Conservation (phyloP, 2,797 vertebrate genomes). For the Notolabrus celidotus region DNA sequence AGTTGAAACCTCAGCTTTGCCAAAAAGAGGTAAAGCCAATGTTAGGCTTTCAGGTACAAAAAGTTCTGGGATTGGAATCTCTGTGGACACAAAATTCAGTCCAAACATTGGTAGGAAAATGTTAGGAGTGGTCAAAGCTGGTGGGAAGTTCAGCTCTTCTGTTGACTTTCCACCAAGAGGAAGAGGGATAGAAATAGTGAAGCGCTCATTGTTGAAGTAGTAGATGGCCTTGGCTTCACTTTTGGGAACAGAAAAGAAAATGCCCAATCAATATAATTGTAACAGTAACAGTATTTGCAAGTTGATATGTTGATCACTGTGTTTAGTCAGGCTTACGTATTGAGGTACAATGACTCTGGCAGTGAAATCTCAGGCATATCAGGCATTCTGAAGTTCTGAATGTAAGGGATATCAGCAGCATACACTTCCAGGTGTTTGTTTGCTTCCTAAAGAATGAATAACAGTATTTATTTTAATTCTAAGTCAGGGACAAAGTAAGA, state of each 20-base stretch:
- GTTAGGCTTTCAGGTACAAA: constrained; percentile 86
- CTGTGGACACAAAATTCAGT: constrained; percentile 82
- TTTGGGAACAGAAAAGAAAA: constrained; percentile 51
- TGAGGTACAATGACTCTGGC: constrained; percentile 91
- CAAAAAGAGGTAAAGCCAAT: constrained; percentile 87
- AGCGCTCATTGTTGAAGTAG: constrained; percentile 85
- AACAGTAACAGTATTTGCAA: neutral
- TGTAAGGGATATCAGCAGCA: constrained; percentile 84
- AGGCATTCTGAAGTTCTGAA: constrained; percentile 85
- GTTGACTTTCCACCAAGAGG: constrained; percentile 92
- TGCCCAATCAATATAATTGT: constrained; percentile 1
- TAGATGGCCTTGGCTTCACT: constrained; percentile 89
- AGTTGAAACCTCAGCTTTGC: constrained; percentile 87
- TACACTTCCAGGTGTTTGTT: constrained; percentile 88
- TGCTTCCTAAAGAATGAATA: constrained; percentile 79
- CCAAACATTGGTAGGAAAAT: constrained; percentile 85
- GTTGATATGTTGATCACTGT: neutral
- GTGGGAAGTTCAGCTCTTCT: constrained; percentile 83
- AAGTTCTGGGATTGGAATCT: constrained; percentile 86
- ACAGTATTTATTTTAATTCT: neutral
- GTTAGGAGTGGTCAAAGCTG: constrained; percentile 82
- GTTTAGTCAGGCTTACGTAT: constrained; percentile 83
- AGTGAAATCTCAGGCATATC: constrained; percentile 86
- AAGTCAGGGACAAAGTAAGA: no score
- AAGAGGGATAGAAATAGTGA: constrained; percentile 87